Conservation (phyloP, 1,140 invertebrate species). For the Drosophila tsacasi region DNA sequence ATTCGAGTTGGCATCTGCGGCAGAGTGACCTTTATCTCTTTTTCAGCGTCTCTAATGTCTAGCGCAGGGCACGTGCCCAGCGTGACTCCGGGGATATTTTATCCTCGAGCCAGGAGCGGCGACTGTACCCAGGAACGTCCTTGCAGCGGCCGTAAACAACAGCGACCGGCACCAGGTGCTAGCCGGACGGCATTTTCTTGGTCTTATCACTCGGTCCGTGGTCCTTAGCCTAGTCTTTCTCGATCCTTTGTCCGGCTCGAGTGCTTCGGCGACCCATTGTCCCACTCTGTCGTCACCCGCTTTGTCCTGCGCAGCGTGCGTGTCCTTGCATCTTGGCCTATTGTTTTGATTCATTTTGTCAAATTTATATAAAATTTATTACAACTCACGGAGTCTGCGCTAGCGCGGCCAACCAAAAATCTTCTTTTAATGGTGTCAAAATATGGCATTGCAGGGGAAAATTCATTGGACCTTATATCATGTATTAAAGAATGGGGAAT, state of each 20-base stretch:
- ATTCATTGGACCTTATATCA: slow-evolving; percentile 8
- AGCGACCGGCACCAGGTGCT: slow-evolving; percentile 47
- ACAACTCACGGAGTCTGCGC: slow-evolving; percentile 50
- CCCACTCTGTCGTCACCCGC: slow-evolving; percentile 37
- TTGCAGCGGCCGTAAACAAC: slow-evolving; percentile 45
- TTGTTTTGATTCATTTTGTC: slow-evolving; percentile 80
- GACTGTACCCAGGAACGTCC: slow-evolving; percentile 39
- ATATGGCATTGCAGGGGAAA: slow-evolving; percentile 41
- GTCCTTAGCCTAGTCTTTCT: slow-evolving; percentile 17
- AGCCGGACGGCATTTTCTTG: slow-evolving; percentile 63
- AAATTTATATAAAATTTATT: slow-evolving; percentile 82
- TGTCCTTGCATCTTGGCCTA: slow-evolving; percentile 64
- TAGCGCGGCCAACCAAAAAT: slow-evolving; percentile 46
- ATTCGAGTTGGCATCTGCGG: slow-evolving; percentile 42
- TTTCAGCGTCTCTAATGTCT: slow-evolving; percentile 35
- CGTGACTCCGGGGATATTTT: slow-evolving; percentile 33
- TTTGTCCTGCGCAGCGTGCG: slow-evolving; percentile 49
- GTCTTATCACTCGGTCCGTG: slow-evolving; percentile 56
- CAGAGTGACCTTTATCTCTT: slow-evolving; percentile 21
- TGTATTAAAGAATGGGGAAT: neutral
- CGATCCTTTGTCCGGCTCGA: slow-evolving; percentile 44
- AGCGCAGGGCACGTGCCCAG: slow-evolving; percentile 42
- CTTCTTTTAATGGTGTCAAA: slow-evolving; percentile 73
- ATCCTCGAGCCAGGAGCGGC: slow-evolving; percentile 13
- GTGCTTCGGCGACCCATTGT: slow-evolving; percentile 58